phyloP scores from a whole-genome alignment of 2,888 invertebrate genomes.

The Odontomyia ornata region DNA sequence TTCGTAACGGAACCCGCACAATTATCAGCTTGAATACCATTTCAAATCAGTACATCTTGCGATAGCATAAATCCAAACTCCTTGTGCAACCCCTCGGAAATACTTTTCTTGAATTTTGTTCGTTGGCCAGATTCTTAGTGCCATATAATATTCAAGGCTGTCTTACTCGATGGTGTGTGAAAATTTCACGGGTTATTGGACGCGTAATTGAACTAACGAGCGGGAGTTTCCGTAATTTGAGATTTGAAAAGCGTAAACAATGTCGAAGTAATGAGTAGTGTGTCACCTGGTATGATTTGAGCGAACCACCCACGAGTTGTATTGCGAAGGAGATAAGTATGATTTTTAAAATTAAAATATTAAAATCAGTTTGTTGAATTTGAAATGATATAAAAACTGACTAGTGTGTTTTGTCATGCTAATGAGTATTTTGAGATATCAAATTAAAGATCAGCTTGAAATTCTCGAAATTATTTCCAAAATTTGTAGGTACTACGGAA shows the following conservation, averaged over 20 bases:
- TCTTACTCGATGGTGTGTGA: background rate
- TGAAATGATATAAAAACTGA: too few species aligned
- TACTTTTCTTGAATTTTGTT: background rate
- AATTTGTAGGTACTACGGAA: too few species aligned
- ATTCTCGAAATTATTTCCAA: too few species aligned
- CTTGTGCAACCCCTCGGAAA: background rate
- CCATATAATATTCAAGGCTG: background rate
- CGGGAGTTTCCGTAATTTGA: constrained; percentile 16
- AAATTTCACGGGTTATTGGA: constrained; percentile 26
- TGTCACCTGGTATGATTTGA: background rate
- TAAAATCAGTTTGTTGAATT: too few species aligned
- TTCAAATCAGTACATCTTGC: background rate
- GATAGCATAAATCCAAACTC: background rate
- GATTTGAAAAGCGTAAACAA: constrained; percentile 24
- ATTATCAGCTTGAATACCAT: background rate
- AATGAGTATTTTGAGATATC: too few species aligned
- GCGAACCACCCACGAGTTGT: background rate
- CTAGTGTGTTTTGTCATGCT: too few species aligned
- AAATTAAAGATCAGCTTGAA: too few species aligned
- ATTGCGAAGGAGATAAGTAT: too few species aligned
- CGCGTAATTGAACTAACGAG: constrained; percentile 24
- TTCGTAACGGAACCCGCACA: constrained; percentile 24
- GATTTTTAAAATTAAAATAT: too few species aligned
- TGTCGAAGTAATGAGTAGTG: background rate
- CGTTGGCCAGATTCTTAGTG: background rate